Evolutionary conservation across 1,140 invertebrate species (phyloP), one percentile per base, ranked within the genome.

Genomic region (Dryas iulia): DNA sequence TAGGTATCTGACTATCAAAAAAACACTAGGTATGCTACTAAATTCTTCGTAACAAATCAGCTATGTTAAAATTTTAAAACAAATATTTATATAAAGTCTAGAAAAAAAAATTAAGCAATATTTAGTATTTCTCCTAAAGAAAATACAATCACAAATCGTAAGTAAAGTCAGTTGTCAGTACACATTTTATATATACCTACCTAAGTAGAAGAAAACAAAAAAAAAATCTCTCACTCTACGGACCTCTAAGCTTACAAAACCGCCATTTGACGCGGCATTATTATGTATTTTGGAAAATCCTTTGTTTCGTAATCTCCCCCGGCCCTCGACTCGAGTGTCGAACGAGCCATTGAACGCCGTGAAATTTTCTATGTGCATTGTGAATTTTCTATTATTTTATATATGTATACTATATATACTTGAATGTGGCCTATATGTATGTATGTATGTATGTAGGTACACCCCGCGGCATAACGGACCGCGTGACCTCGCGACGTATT

Each of bases 181-280:
- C 14, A 18, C 18, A 18, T 47, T 1, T 7, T 14, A n/a, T n/a
- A n/a, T n/a, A n/a, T n/a, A n/a, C n/a, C n/a, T n/a, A n/a, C n/a
- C n/a, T n/a, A n/a, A n/a, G n/a, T n/a, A n/a, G n/a, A n/a, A n/a
- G n/a, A n/a, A n/a, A 47, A 14, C 14, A 18, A 18, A 57, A 60
- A 35, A 67, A 54, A 14, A 54, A 35, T 24, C 1, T n/a, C n/a
- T n/a, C n/a, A n/a, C 35, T 59, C 52, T 18, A 53, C 71, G 76
- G 82, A 87, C 72, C 83, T 74, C 88, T 85, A 86, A 90, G 78
- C 81, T 66, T 56, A 76, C 76, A 79, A 81, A 79, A 87, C 76
- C 81, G 79, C 79, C 84, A 86, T 89, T 88, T 88, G 84, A 85
- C 87, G 83, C 79, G 74, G 82, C 78, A 85, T 88, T 89, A 89